phyloP scores from a whole-genome alignment of 2,888 invertebrate species.

The Epinotia ramella region DNA sequence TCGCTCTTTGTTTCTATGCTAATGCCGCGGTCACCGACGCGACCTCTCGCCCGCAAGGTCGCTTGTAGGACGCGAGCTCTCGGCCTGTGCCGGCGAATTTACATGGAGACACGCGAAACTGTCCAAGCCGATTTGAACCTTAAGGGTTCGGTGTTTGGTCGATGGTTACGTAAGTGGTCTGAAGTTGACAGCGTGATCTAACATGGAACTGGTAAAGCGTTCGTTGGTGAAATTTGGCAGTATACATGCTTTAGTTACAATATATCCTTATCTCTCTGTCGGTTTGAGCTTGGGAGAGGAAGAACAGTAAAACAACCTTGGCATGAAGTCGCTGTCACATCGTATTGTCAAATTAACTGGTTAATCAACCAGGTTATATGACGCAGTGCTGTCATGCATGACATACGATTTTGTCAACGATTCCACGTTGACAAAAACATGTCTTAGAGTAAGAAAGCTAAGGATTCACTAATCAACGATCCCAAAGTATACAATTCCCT shows the following conservation, averaged over 20 bases:
- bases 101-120: conserved; percentile 30
- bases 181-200: conserved; percentile 12
- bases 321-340: no score
- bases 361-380: no score
- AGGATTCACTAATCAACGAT: no score
- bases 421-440: no score
- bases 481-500: no score
- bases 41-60: conserved; percentile 46
- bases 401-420: no score
- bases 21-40: conserved; percentile 44
- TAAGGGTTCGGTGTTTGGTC: conserved; percentile 15
- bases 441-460: no score
- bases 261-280: no score
- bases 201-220: background rate
- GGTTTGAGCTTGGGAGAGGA: no score
- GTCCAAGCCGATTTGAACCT: conserved; percentile 22
- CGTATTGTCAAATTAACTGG: no score
- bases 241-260: background rate
- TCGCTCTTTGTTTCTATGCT: conserved; percentile 45
- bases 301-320: no score
- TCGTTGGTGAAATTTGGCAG: background rate
- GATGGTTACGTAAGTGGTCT: conserved; percentile 28
- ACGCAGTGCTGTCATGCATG: no score
- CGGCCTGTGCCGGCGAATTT: conserved; percentile 32
- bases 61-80: conserved; percentile 45